Evolutionary conservation across 30 jellyfish, hydroid and myxozoan genomes (phyloP), one percentile per base, ranked within the genome.

Genomic region (Cassiopea andromeda): DNA sequence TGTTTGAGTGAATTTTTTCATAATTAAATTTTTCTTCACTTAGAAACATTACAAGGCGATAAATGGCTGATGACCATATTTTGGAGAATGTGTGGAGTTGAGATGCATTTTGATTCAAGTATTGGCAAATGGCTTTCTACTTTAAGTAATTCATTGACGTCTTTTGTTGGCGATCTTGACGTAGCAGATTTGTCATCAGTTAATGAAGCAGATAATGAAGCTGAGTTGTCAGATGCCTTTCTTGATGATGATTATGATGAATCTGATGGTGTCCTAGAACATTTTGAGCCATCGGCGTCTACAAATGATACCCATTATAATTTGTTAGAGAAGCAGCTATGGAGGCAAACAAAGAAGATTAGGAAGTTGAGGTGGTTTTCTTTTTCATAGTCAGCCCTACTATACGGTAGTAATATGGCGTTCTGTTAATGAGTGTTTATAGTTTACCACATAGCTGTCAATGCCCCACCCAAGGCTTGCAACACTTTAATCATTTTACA

Each of bases 31-130:
- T 78, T 46, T 48, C 69, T 13, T 82, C 48, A 44, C 60, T 9
- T 85, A 89, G 96, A 83, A 49, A 64, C 85, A 69, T 80, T 77
- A 58, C 97, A 83, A 18, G 91, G 90, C 80, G 91, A 83, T 85
- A 93, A 93, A 84, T 94, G 99, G 99, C 16, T 90, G 12, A 94
- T 94, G 99, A 83, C 97, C 44, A 69, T 94, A 9, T 50, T 94
- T 48, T 94, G 99, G 99, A 87, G 82, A 75, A 94, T 94, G 99
- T 84, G 98, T 69, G 99, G 99, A 67, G 77, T 94, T 60, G 98
- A 94, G 48, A 82, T 90, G 86, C 97, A 94, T 78, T 82, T 94
- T 47, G 97, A 94, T 71, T 69, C 97, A n/a, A 94, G 81, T 71
- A 94, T 94, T 69, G 99, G 98, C 54, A 94, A 94, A 69, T 80